Evolutionary conservation across 1,140 invertebrate genomes (phyloP).

Genomic region (Calosoma granatense): DNA sequence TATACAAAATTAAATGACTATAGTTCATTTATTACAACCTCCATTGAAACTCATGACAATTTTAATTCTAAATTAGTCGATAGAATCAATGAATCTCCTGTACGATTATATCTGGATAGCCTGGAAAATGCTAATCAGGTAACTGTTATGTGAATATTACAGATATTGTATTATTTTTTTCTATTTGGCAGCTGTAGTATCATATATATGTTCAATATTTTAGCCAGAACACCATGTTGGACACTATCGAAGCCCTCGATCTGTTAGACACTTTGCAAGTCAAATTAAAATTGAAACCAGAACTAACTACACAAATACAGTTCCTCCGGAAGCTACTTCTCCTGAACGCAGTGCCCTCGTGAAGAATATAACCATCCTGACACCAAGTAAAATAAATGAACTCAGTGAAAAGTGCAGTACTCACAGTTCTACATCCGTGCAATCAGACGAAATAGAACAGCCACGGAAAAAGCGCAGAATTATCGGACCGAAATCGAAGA

Average conservation of each 20-base stretch:
- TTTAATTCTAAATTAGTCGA: slow-evolving; percentile 24
- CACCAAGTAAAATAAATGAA: neutral
- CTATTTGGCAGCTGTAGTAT: slow-evolving; percentile 16
- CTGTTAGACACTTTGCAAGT: neutral
- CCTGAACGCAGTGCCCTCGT: neutral
- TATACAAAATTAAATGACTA: slow-evolving; percentile 25
- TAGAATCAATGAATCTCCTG: slow-evolving; percentile 14
- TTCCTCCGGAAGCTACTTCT: neutral
- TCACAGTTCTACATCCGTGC: neutral
- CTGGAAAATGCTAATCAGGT: neutral
- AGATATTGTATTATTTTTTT: slow-evolving; percentile 13
- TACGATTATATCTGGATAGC: slow-evolving; percentile 10
- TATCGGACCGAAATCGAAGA: neutral
- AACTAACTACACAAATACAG: slow-evolving; percentile 10
- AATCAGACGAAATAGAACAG: neutral
- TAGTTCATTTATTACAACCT: slow-evolving; percentile 26
- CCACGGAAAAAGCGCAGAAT: neutral
- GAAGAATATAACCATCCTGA: neutral
- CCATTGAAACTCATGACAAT: slow-evolving; percentile 23
- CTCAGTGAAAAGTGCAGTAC: neutral
- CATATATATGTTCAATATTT: neutral
- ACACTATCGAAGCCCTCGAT: neutral
- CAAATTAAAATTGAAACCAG: slow-evolving; percentile 10
- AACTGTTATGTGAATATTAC: neutral
- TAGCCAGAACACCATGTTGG: neutral